A percentile compares a stretch with the other conserved stretches of the same genome.
Evolutionary conservation across 2,888 invertebrate genomes (phyloP).

Genomic region (Prosapia bicincta): DNA sequence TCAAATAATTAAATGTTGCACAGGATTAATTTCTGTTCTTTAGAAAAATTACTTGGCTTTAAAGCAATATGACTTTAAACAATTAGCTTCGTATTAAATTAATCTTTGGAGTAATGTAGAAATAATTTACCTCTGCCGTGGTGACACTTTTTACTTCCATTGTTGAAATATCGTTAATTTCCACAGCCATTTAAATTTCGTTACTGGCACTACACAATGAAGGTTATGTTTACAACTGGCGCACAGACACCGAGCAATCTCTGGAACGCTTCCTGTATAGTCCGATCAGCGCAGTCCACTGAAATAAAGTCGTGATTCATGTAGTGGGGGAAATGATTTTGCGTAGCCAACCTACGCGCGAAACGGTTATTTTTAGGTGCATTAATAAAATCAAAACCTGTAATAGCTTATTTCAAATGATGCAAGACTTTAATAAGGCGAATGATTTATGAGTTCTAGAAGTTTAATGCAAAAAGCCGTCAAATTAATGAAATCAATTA

Average conservation of each 20-base stretch:
- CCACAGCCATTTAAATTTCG: slow-evolving; percentile 11
- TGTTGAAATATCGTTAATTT: slow-evolving; percentile 15
- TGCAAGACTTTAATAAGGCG: neutral
- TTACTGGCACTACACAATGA: too few species aligned
- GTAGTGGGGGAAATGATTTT: neutral
- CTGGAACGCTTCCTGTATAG: neutral
- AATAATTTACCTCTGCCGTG: slow-evolving; percentile 9
- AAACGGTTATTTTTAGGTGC: neutral
- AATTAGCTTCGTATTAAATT: too few species aligned
- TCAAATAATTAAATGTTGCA: too few species aligned
- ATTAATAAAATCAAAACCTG: neutral
- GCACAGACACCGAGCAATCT: neutral
- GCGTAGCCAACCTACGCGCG: neutral
- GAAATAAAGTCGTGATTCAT: neutral
- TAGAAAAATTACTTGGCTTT: too few species aligned
- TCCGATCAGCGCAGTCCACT: neutral
- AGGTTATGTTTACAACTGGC: neutral
- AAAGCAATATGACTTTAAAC: too few species aligned
- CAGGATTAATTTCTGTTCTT: too few species aligned
- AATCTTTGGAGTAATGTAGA: too few species aligned
- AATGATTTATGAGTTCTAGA: neutral
- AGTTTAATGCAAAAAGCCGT: too few species aligned
- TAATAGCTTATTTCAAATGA: neutral
- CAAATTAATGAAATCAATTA: too few species aligned
- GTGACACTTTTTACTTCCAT: slow-evolving; percentile 19